A percentile compares a stretch with the other conserved stretches of the same genome.
Evolutionary conservation across 2,888 invertebrate species (phyloP).

Genomic region (Bibio marci): DNA sequence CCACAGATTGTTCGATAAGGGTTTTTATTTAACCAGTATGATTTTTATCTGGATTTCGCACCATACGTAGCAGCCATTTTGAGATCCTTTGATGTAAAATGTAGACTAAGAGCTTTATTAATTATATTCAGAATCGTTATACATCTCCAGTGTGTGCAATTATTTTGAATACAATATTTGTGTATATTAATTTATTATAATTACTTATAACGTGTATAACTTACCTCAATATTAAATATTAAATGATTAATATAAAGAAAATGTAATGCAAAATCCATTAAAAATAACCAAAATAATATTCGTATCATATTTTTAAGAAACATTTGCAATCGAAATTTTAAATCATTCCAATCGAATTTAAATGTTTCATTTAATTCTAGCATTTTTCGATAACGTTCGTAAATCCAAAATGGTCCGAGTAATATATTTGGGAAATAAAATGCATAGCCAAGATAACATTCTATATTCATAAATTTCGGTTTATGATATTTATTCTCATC

Average conservation of each 20-base stretch:
- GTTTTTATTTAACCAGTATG: background rate
- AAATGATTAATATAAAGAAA: slow-evolving; percentile 69
- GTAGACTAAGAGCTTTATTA: no score
- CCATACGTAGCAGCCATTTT: background rate
- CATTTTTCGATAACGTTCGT: slow-evolving; percentile 45
- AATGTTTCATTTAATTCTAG: slow-evolving; percentile 15
- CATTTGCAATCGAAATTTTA: slow-evolving; percentile 23
- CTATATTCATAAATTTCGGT: no score
- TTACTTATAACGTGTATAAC: slow-evolving; percentile 6
- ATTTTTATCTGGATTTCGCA: background rate
- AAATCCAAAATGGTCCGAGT: slow-evolving; percentile 69
- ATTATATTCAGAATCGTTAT: no score
- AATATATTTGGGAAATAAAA: slow-evolving; percentile 72
- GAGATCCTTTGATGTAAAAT: no score
- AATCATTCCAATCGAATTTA: slow-evolving; percentile 16
- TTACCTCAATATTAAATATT: slow-evolving; percentile 45
- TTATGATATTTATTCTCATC: no score
- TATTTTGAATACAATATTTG: no score
- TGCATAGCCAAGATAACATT: slow-evolving; percentile 51
- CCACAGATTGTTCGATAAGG: background rate
- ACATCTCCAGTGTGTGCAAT: no score
- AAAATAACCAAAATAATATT: slow-evolving; percentile 46
- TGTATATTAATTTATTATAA: background rate
- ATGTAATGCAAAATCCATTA: slow-evolving; percentile 57
- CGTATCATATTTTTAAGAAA: slow-evolving; percentile 34